These are phyloP conservation scores for Neoaliturus tenellus DNA, from an alignment of 2,888 invertebrate genomes.

Conservation along the genomic window DNA sequence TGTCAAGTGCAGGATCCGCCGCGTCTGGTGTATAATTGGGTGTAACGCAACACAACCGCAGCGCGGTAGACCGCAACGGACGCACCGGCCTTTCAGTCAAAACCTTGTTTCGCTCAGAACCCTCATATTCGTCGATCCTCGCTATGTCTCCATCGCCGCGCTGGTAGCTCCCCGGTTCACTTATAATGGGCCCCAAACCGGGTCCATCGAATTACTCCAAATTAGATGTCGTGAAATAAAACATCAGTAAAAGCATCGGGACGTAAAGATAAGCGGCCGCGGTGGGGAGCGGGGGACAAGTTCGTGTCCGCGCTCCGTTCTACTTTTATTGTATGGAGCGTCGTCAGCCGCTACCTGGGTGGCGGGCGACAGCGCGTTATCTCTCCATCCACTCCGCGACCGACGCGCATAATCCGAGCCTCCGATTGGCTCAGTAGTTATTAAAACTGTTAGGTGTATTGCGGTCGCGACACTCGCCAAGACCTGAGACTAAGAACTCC, in stretches of 20 bases:
- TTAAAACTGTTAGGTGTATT: not conserved
- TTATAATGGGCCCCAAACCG: conserved; percentile 30
- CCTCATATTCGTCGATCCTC: not conserved
- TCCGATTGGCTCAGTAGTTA: conserved; percentile 6
- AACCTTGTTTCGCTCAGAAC: not conserved
- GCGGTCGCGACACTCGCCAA: not conserved
- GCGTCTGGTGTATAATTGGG: too few species aligned
- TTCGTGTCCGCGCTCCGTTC: not conserved
- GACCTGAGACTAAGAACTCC: not conserved
- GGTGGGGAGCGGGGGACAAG: not conserved
- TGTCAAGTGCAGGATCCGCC: too few species aligned
- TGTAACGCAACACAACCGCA: too few species aligned
- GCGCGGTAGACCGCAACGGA: too few species aligned
- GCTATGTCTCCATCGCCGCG: too few species aligned
- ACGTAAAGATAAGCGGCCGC: conserved; percentile 45
- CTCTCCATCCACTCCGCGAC: conserved; percentile 60
- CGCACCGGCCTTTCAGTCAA: not conserved
- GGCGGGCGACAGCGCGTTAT: conserved; percentile 39
- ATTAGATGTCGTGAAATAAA: conserved; percentile 54
- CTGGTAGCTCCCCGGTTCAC: conserved; percentile 12
- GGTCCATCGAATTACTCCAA: conserved; percentile 47
- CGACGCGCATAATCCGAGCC: not conserved
- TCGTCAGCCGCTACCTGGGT: conserved; percentile 40
- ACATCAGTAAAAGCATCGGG: conserved; percentile 50
- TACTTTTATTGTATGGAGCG: conserved; percentile 27